phyloP scores from a whole-genome alignment of 2,113 vertebrate species.

The Illadopsis cleaveri region DNA sequence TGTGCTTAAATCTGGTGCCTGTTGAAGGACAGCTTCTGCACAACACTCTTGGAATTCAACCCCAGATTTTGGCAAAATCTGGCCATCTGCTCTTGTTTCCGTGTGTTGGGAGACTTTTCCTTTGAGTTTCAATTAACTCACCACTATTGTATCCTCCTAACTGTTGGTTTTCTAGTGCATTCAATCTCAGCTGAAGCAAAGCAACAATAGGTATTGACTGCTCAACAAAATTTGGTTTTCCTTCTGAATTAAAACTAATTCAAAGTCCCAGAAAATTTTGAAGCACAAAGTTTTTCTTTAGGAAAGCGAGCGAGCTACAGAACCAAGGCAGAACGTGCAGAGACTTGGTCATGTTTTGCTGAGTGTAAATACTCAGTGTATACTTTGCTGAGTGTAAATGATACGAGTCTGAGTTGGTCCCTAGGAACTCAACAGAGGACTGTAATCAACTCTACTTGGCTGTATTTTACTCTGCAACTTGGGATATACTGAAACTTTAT shows the following conservation, averaged over 20 bases:
- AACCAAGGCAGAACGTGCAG: not conserved
- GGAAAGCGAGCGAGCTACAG: not conserved
- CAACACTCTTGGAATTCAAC: not conserved
- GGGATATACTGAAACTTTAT: not conserved
- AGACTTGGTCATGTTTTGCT: not conserved
- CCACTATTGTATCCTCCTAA: not conserved
- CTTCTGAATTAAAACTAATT: not conserved
- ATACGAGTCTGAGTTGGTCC: not conserved
- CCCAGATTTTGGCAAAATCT: not conserved
- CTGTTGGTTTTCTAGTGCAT: not conserved
- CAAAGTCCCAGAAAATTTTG: not conserved
- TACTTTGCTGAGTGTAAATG: not conserved
- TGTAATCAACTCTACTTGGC: not conserved
- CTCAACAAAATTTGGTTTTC: not conserved
- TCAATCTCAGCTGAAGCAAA: not conserved
- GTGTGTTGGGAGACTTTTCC: not conserved
- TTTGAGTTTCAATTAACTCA: not conserved
- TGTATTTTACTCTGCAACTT: not conserved
- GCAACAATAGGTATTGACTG: not conserved
- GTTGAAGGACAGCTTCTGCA: not conserved
- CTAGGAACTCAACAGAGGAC: not conserved
- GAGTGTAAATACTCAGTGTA: not conserved
- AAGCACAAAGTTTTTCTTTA: not conserved
- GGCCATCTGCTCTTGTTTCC: not conserved
- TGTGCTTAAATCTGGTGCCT: not conserved